Conservation (phyloP, 1,140 invertebrate species). For the Drosophila pseudoananassae region DNA sequence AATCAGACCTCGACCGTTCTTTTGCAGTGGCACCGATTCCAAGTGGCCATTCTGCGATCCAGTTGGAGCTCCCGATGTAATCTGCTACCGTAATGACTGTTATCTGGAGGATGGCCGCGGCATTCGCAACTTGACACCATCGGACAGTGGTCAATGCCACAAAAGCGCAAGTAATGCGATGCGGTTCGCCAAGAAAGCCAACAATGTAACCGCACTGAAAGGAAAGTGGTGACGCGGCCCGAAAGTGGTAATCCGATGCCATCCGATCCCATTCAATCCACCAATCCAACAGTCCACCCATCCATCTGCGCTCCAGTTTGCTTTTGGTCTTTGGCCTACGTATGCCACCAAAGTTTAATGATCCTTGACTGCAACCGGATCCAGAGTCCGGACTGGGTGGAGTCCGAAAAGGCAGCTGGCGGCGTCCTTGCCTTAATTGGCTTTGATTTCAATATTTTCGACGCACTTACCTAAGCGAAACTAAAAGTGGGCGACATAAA, state of each 20-base stretch:
- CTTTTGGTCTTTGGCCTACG: constrained; percentile 15
- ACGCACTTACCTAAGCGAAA: constrained; percentile 26
- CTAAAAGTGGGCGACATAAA: constrained; percentile 15
- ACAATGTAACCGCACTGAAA: constrained; percentile 19
- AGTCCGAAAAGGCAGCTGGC: constrained; percentile 29
- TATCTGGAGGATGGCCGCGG: constrained; percentile 46
- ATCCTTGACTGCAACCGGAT: constrained; percentile 79
- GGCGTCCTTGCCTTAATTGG: constrained; percentile 42
- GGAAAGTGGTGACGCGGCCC: constrained; percentile 56
- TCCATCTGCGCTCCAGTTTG: constrained; percentile 31
- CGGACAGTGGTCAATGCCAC: constrained; percentile 55
- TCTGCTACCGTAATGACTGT: constrained; percentile 53
- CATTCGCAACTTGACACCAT: constrained; percentile 60
- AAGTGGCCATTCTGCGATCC: constrained; percentile 16
- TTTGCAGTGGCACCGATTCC: constrained; percentile 62
- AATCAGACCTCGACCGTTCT: constrained; percentile 76
- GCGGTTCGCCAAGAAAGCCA: constrained; percentile 61
- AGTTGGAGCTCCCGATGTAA: not conserved
- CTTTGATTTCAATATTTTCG: constrained; percentile 38
- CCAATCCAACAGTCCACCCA: not conserved
- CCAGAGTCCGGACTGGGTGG: constrained; percentile 36
- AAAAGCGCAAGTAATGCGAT: constrained; percentile 75
- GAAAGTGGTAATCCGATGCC: constrained; percentile 71
- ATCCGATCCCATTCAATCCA: constrained; percentile 16
- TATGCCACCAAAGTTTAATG: constrained; percentile 66